Evolutionary conservation across 2,888 invertebrate genomes (phyloP).

Genomic region (Dioctria linearis): DNA sequence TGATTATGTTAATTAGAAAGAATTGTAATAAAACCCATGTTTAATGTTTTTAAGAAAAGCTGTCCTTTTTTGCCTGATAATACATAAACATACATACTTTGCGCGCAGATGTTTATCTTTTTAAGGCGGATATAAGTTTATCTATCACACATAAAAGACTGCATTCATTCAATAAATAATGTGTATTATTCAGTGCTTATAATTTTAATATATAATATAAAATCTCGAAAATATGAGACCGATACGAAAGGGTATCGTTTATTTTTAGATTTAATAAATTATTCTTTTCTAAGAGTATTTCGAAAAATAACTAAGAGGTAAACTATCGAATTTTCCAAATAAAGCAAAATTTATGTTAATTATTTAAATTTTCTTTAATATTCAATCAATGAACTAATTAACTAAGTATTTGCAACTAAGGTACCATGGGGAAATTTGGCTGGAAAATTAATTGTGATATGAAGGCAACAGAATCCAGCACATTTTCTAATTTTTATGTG

Average conservation of each 20-base stretch:
- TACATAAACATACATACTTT: neutral
- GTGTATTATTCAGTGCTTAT: neutral
- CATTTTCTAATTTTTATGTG: too few relatives aligned
- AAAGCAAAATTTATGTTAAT: constrained; percentile 32
- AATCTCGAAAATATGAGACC: constrained; percentile 9
- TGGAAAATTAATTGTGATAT: too few relatives aligned
- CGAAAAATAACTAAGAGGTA: constrained; percentile 17
- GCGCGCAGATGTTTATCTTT: constrained; percentile 11
- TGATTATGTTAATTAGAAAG: neutral
- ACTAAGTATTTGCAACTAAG: too few relatives aligned
- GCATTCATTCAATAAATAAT: constrained; percentile 9
- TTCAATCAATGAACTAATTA: too few relatives aligned
- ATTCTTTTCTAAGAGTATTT: constrained; percentile 28
- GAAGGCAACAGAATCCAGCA: too few relatives aligned
- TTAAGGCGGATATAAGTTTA: constrained; percentile 6
- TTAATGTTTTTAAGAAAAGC: constrained; percentile 35
- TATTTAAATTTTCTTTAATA: neutral
- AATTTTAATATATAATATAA: too few relatives aligned
- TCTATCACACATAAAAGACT: constrained; percentile 34
- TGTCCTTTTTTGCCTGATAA: constrained; percentile 22
- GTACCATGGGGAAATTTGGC: too few relatives aligned
- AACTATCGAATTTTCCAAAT: constrained; percentile 27
- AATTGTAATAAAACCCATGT: constrained; percentile 29
- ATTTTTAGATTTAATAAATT: constrained; percentile 22
- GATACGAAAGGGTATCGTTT: neutral